Evolutionary conservation across 2,888 invertebrate genomes (phyloP).

Genomic region (Netelia melanura): DNA sequence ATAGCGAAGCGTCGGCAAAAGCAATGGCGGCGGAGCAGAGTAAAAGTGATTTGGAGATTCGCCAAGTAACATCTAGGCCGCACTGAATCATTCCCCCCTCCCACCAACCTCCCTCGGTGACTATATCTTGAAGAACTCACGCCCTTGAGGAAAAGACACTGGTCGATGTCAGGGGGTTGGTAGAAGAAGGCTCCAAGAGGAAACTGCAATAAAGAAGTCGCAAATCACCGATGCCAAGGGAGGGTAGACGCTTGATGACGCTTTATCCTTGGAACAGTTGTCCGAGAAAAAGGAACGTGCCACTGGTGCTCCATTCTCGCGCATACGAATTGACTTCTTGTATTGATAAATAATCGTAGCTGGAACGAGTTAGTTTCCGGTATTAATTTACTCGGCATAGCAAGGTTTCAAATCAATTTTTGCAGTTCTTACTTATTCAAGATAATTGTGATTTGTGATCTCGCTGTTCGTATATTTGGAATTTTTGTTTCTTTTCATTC

Average conservation of each 20-base stretch:
- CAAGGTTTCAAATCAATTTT: not conserved
- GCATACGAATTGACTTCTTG: conserved; percentile 1
- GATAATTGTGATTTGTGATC: not conserved
- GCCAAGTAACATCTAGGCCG: conserved; percentile 79
- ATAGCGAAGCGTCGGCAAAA: conserved; percentile 55
- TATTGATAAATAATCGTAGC: conserved; percentile 39
- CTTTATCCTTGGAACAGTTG: conserved; percentile 38
- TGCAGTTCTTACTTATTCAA: not conserved
- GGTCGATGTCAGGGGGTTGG: conserved; percentile 11
- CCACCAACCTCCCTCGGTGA: conserved; percentile 11
- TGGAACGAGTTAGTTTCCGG: conserved; percentile 18
- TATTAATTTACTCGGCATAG: conserved; percentile 31
- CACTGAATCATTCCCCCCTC: conserved; percentile 77
- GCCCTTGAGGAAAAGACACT: conserved; percentile 24
- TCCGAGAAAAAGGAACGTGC: conserved; percentile 28
- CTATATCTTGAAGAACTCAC: conserved; percentile 48
- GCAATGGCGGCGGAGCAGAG: conserved; percentile 59
- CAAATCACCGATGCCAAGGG: conserved; percentile 74
- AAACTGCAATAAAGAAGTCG: conserved; percentile 79
- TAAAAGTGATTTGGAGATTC: conserved; percentile 81
- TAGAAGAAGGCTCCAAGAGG: conserved; percentile 26
- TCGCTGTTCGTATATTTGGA: not conserved
- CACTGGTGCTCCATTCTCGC: conserved; percentile 15
- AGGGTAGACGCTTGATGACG: conserved; percentile 57
- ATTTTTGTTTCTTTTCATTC: not conserved